Conservation (phyloP, 2,888 invertebrate genomes). For the Latrodectus hesperus region DNA sequence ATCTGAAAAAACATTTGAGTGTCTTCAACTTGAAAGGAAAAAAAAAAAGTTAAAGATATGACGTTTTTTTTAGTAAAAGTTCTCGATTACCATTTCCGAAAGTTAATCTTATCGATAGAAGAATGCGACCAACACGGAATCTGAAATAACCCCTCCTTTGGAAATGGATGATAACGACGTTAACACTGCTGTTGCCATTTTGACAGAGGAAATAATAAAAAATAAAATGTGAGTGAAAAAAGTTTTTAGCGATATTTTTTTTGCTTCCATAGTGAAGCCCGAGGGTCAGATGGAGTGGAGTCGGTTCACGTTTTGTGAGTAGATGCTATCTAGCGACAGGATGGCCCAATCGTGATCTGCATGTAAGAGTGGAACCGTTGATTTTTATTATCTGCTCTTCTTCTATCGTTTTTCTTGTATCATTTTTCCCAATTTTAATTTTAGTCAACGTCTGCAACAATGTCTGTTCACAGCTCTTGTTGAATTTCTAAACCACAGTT, state of each 20-base stretch:
- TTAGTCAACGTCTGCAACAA: not conserved
- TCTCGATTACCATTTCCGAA: not conserved
- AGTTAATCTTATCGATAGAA: slow-evolving; percentile 26
- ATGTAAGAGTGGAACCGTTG: slow-evolving; percentile 31
- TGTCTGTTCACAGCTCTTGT: not conserved
- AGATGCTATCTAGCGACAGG: slow-evolving; percentile 57
- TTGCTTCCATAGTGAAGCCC: slow-evolving; percentile 1
- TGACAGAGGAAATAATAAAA: slow-evolving; percentile 30
- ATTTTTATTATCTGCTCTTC: slow-evolving; percentile 3
- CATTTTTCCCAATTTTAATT: not conserved
- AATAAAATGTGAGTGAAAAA: slow-evolving; percentile 1
- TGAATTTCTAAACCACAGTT: too few relatives aligned
- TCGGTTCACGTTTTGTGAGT: slow-evolving; percentile 44
- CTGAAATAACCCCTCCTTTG: not conserved
- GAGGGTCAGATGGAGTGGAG: slow-evolving; percentile 31
- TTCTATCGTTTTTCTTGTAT: slow-evolving; percentile 3
- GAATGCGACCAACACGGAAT: slow-evolving; percentile 13
- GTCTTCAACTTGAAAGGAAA: not conserved
- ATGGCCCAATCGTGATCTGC: slow-evolving; percentile 54
- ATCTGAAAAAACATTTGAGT: slow-evolving; percentile 11
- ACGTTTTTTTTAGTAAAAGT: not conserved
- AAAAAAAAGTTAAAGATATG: not conserved
- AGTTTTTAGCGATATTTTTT: not conserved
- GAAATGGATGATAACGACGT: slow-evolving; percentile 30
- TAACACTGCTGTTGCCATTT: slow-evolving; percentile 10